Percentiles rank a stretch among this genome's conserved stretches.
Evolutionary conservation across 2,888 invertebrate genomes (phyloP).

Genomic region (Cryptocephalus primarius): DNA sequence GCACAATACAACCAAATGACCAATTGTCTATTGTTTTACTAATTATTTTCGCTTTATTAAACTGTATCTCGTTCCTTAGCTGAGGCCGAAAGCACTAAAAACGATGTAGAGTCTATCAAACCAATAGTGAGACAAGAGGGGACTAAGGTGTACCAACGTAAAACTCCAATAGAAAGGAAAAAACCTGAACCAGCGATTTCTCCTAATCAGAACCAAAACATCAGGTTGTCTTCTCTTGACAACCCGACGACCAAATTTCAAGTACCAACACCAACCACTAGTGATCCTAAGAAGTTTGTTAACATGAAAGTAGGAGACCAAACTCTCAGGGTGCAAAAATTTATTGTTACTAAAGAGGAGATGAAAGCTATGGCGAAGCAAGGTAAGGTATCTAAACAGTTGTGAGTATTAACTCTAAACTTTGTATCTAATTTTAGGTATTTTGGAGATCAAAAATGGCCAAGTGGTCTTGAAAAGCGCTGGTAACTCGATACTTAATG

Average conservation of each 20-base stretch:
- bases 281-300: slow-evolving; percentile 24
- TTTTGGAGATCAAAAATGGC: slow-evolving; percentile 18
- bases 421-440: slow-evolving; percentile 8
- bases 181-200: not conserved
- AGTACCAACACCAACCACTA: slow-evolving; percentile 12
- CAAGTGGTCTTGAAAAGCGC: slow-evolving; percentile 18
- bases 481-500: slow-evolving; percentile 18
- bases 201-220: not conserved
- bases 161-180: slow-evolving; percentile 9
- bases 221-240: slow-evolving; percentile 1
- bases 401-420: not conserved
- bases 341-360: slow-evolving; percentile 56
- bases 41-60: no score
- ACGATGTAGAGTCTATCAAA: slow-evolving; percentile 25
- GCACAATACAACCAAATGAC: no score
- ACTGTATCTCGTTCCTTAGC: no score
- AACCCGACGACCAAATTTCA: not conserved
- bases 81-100: not conserved
- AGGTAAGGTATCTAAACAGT: slow-evolving; percentile 35
- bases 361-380: slow-evolving; percentile 55
- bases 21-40: no score
- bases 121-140: slow-evolving; percentile 35
- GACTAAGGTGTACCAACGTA: slow-evolving; percentile 27
- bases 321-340: slow-evolving; percentile 53
- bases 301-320: slow-evolving; percentile 49